A percentile compares a stretch with the other conserved stretches of the same genome.
Conservation (phyloP, 1,140 invertebrate genomes). For the Hyphantria cunea region DNA sequence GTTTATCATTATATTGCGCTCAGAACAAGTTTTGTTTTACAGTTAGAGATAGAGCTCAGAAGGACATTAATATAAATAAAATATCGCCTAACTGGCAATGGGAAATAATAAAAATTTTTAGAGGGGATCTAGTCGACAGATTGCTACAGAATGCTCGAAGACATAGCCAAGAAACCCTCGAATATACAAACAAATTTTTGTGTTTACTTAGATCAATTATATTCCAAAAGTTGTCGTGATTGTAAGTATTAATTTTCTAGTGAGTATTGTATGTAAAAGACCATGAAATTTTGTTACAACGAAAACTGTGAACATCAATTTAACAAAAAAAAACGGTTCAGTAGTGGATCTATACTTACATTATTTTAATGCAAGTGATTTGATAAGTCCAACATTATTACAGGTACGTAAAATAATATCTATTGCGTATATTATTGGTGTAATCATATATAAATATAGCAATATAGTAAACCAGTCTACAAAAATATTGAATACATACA, state of each 20-base stretch:
- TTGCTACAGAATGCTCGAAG: slow-evolving; percentile 51
- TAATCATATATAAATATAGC: no score
- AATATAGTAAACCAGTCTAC: no score
- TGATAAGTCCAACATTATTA: no score
- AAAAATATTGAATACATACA: no score
- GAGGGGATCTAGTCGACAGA: slow-evolving; percentile 47
- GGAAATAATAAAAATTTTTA: slow-evolving; percentile 64
- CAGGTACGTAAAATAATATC: no score
- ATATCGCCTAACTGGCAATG: slow-evolving; percentile 70
- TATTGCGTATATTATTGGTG: no score
- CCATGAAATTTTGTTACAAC: no score
- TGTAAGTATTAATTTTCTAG: background rate
- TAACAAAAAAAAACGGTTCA: no score
- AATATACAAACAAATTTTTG: slow-evolving; percentile 47
- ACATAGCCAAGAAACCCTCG: slow-evolving; percentile 37
- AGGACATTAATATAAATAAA: slow-evolving; percentile 43
- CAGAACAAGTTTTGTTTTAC: slow-evolving; percentile 52
- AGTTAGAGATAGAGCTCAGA: slow-evolving; percentile 44
- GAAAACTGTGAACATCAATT: no score
- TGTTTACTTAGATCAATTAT: slow-evolving; percentile 53
- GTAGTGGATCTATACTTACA: no score
- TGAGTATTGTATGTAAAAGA: background rate
- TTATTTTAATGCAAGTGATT: no score
- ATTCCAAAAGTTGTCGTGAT: slow-evolving; percentile 8
- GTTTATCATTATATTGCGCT: slow-evolving; percentile 48